A percentile compares a stretch with the other conserved stretches of the same genome.
Conservation (phyloP, 2,888 invertebrate genomes). For the Drosophila demipolita region DNA sequence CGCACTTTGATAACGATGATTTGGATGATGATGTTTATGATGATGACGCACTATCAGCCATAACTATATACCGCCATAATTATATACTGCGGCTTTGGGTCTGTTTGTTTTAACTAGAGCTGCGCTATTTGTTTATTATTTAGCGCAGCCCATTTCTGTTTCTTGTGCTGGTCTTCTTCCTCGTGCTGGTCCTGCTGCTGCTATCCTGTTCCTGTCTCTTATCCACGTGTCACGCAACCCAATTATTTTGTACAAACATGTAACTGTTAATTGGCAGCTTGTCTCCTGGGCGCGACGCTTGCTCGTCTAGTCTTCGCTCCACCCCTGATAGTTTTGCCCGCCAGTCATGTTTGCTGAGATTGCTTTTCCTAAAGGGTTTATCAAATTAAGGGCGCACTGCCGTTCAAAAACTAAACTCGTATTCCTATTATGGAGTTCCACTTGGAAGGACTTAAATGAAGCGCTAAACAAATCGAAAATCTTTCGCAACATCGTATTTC, state of each 20-base stretch:
- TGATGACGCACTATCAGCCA: conserved; percentile 71
- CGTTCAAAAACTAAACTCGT: not conserved
- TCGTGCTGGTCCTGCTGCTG: conserved; percentile 6
- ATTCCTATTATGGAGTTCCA: not conserved
- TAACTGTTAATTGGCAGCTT: conserved; percentile 81
- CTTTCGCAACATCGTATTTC: not conserved
- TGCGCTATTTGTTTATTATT: conserved; percentile 72
- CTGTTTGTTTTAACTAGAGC: conserved; percentile 62
- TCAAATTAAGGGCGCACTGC: not conserved
- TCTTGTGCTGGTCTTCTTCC: conserved; percentile 5
- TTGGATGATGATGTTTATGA: conserved; percentile 36
- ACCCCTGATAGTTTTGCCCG: conserved; percentile 47
- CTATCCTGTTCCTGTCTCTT: conserved; percentile 26
- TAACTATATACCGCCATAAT: conserved; percentile 58
- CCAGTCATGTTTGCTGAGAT: conserved; percentile 54
- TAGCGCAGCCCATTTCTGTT: conserved; percentile 39
- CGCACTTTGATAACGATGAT: conserved; percentile 52
- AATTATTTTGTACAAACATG: conserved; percentile 77
- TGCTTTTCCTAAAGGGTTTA: conserved; percentile 56
- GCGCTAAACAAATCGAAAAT: not conserved
- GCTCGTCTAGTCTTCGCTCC: conserved; percentile 1
- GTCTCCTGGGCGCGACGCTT: conserved; percentile 57
- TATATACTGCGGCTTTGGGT: conserved; percentile 49
- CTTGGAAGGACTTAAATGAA: conserved; percentile 3
- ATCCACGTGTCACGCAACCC: conserved; percentile 71